These are phyloP conservation scores for Drosophila atripex DNA, from an alignment of 2,888 invertebrate species.

Conservation along the genomic window DNA sequence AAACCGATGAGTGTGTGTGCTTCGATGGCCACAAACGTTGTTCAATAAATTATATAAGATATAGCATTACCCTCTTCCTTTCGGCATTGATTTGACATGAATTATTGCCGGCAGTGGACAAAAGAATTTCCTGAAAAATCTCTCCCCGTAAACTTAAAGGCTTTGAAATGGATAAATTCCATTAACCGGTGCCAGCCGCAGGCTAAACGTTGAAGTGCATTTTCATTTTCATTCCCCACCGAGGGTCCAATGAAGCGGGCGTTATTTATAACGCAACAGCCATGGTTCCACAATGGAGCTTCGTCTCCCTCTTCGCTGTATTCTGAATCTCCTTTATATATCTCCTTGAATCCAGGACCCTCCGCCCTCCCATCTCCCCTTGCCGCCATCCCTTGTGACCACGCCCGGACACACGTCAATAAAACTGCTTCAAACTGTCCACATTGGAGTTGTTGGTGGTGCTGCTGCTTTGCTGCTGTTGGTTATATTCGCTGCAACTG, in stretches of 20 bases:
- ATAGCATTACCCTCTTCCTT: conserved; percentile 43
- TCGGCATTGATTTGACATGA: conserved; percentile 65
- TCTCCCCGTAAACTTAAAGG: conserved; percentile 32
- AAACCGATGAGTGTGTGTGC: conserved; percentile 14
- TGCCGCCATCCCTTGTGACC: conserved; percentile 32
- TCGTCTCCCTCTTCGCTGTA: neutral
- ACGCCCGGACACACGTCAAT: conserved; percentile 77
- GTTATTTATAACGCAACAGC: conserved; percentile 75
- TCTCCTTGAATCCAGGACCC: conserved; percentile 30
- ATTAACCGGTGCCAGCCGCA: conserved; percentile 51
- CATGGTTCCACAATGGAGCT: conserved; percentile 13
- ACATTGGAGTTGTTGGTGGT: conserved; percentile 54
- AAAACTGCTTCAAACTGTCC: conserved; percentile 77
- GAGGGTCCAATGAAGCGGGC: conserved; percentile 40
- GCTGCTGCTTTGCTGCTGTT: conserved; percentile 1
- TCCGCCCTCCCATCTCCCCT: neutral
- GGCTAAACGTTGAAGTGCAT: conserved; percentile 59
- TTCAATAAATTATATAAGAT: conserved; percentile 59
- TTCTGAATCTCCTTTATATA: conserved; percentile 12
- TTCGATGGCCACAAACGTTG: conserved; percentile 47
- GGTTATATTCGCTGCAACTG: conserved; percentile 26
- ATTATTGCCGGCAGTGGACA: conserved; percentile 43
- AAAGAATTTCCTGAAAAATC: conserved; percentile 32
- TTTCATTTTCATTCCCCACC: conserved; percentile 27
- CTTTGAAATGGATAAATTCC: conserved; percentile 41